Base-by-base conservation (phyloP, 1,140 invertebrate species). In the Euura lappo region DNA sequence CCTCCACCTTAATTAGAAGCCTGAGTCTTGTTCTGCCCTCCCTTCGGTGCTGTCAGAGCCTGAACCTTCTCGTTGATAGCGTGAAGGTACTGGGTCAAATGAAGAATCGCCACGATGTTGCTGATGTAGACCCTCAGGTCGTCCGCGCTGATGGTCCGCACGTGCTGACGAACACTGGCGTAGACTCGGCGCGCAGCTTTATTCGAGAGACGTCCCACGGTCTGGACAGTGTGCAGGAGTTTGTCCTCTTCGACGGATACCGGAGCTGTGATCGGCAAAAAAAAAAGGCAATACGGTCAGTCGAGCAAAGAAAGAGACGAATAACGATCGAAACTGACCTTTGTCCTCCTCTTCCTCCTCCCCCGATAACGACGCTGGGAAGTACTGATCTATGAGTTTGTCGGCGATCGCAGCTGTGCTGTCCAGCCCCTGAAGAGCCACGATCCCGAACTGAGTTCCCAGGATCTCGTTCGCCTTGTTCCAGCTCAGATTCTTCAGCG, bases 101-200 rank as follows among this genome's bases (percentile, higher is more conserved):
- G 90, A 2, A 93, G 80, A 28, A 92, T 91, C 8, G 91, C 89
- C 11, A 93, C 88, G 45, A 93, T 74, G 5, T 89, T 90, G 43
- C 83, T 89, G 11, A 93, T 80, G 78, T 93, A 93, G 45, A 89
- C 86, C 73, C 89, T 91, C n/a, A 93, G 85, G 78, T 92, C 90
- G 65, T 89, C 88, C 45, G 85, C 87, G 64, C 88, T 89, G 4
- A 93, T 83, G 44, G 89, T 88, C 72, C 89, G 88, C 79, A 93
- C 85, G 75, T 91, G 91, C 70, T 83, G 80, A 44, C 91, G 87
- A 67, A 93, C 89, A 81, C 91, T 90, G 72, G 89, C 81, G 87
- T 93, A 93, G 60, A 93, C 89, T 51, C 93, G 88, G 47, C 91
- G 87, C 45, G 92, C 90, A 42, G 92, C 90, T 85, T 93, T 93